A percentile compares a stretch with the other conserved stretches of the same genome.
Evolutionary conservation across 2,797 vertebrate genomes (phyloP).

Genomic region (Propithecus deckenii): DNA sequence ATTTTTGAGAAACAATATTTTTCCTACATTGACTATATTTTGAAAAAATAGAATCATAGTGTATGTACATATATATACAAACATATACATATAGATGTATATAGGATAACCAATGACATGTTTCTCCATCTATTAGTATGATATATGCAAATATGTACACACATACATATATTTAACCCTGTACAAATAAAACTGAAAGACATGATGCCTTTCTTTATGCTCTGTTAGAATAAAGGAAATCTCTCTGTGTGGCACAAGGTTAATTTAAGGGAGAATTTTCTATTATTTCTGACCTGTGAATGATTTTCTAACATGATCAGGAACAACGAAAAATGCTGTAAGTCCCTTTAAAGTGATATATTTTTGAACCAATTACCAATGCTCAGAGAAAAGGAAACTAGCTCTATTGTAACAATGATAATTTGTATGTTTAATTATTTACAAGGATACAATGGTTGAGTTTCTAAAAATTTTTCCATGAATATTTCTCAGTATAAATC

Average conservation of each 20-base stretch:
- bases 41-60: neutral
- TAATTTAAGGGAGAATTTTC: neutral
- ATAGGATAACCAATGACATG: neutral
- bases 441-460: slow-evolving; percentile 58
- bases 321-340: slow-evolving; percentile 42
- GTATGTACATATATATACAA: neutral
- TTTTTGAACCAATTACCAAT: slow-evolving; percentile 51
- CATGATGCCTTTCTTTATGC: neutral
- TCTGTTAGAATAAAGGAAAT: neutral
- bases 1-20: neutral
- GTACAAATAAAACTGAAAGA: neutral
- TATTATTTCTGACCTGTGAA: slow-evolving; percentile 49
- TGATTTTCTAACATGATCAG: slow-evolving; percentile 44
- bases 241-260: neutral
- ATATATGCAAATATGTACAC: neutral
- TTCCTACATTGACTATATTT: neutral
- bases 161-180: neutral
- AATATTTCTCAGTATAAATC: slow-evolving; percentile 78
- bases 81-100: neutral
- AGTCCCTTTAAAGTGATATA: slow-evolving; percentile 67
- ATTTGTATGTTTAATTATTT: slow-evolving; percentile 86
- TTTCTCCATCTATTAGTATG: neutral
- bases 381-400: slow-evolving; percentile 75
- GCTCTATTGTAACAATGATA: slow-evolving; percentile 75
- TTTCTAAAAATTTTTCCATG: slow-evolving; percentile 80